Conservation (phyloP, 1,140 invertebrate species). For the Proales similis region DNA sequence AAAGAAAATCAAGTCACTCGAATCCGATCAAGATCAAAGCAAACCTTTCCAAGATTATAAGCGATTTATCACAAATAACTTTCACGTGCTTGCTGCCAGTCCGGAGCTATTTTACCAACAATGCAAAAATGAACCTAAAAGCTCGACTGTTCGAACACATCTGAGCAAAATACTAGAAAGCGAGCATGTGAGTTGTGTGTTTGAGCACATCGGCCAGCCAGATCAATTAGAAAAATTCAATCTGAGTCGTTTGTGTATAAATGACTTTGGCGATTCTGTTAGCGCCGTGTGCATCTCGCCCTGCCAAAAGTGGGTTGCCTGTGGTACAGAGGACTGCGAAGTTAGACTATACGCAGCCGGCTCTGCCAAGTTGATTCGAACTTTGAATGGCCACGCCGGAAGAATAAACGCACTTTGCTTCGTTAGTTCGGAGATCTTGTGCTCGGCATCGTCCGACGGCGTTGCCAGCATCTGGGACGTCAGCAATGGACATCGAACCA, state of each 20-base stretch:
- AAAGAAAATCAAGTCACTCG: conserved; percentile 7
- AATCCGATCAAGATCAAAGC: not conserved
- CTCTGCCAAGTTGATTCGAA: conserved; percentile 46
- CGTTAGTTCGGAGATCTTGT: conserved; percentile 43
- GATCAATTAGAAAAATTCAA: conserved; percentile 36
- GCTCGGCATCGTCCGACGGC: conserved; percentile 47
- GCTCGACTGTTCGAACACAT: conserved; percentile 40
- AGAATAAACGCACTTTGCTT: conserved; percentile 48
- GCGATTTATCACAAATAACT: conserved; percentile 28
- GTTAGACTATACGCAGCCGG: conserved; percentile 45
- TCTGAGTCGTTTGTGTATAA: not conserved
- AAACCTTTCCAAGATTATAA: conserved; percentile 9
- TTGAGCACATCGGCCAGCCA: conserved; percentile 45
- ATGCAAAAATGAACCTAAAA: conserved; percentile 44
- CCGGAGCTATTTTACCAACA: conserved; percentile 49
- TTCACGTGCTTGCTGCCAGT: conserved; percentile 40
- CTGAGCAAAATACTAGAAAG: conserved; percentile 30
- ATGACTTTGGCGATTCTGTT: conserved; percentile 41
- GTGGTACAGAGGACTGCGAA: conserved; percentile 45
- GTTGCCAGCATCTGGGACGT: conserved; percentile 49
- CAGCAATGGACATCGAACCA: conserved; percentile 43
- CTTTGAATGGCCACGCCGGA: conserved; percentile 48
- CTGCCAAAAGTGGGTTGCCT: conserved; percentile 43
- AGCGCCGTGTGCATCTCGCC: conserved; percentile 46
- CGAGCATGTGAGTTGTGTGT: not conserved